Evolutionary conservation across 2,888 invertebrate species (phyloP).

Genomic region (Hemicrepidius hirtus): DNA sequence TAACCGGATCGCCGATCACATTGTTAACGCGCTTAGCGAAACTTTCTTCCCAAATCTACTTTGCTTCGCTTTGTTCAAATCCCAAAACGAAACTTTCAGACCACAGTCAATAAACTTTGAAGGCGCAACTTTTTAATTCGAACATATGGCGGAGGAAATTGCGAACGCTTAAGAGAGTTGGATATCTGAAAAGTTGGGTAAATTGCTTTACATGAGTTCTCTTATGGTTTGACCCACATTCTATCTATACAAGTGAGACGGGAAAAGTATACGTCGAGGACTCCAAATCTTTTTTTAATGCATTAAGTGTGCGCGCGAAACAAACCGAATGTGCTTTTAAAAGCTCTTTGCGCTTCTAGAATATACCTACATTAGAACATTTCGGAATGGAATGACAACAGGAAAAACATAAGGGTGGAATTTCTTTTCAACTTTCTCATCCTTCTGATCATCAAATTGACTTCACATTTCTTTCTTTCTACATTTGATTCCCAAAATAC

Average conservation of each 20-base stretch:
- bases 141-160: conserved; percentile 53
- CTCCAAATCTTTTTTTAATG: neutral
- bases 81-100: conserved; percentile 54
- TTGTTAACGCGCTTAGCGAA: conserved; percentile 51
- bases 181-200: conserved; percentile 52
- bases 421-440: too few species aligned
- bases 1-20: conserved; percentile 46
- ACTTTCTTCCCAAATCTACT: conserved; percentile 49
- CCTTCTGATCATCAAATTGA: too few species aligned
- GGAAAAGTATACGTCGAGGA: conserved; percentile 17
- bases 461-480: too few species aligned
- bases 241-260: conserved; percentile 1
- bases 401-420: too few species aligned
- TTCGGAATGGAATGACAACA: too few species aligned
- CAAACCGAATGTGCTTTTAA: too few species aligned
- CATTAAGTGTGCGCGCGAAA: conserved; percentile 1
- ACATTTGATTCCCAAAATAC: too few species aligned
- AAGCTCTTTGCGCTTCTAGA: too few species aligned
- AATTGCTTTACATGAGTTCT: conserved; percentile 50
- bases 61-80: conserved; percentile 49
- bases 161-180: conserved; percentile 53
- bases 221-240: conserved; percentile 42
- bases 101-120: conserved; percentile 56
- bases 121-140: conserved; percentile 55
- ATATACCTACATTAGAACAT: too few species aligned